Conservation (phyloP, 2,797 vertebrate species). For the Liparis tanakae region DNA sequence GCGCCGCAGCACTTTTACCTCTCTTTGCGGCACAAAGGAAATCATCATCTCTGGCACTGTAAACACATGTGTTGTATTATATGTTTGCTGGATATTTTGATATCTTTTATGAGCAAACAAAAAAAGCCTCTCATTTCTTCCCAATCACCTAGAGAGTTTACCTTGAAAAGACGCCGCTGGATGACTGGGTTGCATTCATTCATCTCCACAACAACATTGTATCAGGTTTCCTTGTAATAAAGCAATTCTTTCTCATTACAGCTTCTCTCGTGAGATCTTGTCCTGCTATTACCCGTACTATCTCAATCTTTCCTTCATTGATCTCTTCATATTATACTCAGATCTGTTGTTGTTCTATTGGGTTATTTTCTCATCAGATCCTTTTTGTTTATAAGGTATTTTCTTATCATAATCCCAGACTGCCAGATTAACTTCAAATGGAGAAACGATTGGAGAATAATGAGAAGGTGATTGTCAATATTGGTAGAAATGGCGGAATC, state of each 20-base stretch:
- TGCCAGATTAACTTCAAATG: slow-evolving; percentile 13
- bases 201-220: slow-evolving; percentile 25
- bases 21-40: slow-evolving; percentile 29
- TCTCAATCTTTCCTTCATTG: slow-evolving; percentile 36
- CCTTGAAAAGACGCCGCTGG: slow-evolving; percentile 6
- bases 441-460: slow-evolving; percentile 24
- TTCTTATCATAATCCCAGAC: slow-evolving; percentile 30
- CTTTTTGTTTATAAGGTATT: slow-evolving; percentile 13
- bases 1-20: slow-evolving; percentile 17
- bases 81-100: slow-evolving; percentile 40
- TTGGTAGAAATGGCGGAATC: slow-evolving; percentile 2
- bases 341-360: slow-evolving; percentile 38
- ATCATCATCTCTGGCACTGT: slow-evolving; percentile 37
- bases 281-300: slow-evolving; percentile 28
- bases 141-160: slow-evolving; percentile 44
- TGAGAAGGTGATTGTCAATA: slow-evolving; percentile 11
- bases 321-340: slow-evolving; percentile 45
- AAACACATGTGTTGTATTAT: slow-evolving; percentile 50
- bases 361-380: slow-evolving; percentile 50
- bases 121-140: slow-evolving; percentile 40
- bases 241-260: slow-evolving; percentile 37
- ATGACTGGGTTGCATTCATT: slow-evolving; percentile 13
- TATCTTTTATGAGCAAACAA: slow-evolving; percentile 43
- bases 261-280: slow-evolving; percentile 39
- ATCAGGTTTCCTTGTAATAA: slow-evolving; percentile 36